Conservation (phyloP, 2,888 invertebrate genomes). For the Trachelus tabidus region DNA sequence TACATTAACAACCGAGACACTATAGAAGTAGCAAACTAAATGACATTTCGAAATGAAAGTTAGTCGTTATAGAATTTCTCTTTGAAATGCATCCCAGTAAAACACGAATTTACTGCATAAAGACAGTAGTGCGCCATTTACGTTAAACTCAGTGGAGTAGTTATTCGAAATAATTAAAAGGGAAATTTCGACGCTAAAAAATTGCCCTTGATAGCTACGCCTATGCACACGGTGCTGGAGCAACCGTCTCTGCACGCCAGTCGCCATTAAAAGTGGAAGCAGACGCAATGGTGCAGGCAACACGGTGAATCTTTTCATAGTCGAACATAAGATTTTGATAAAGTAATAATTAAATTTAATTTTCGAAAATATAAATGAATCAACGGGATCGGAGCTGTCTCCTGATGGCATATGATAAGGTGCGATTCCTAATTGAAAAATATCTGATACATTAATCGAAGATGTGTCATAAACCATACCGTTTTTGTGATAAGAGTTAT, state of each 20-base stretch:
- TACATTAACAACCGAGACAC: not conserved
- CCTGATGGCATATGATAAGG: no score
- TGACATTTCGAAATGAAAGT: not conserved
- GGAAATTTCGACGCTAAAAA: not conserved
- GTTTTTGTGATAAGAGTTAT: no score
- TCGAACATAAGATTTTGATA: not conserved
- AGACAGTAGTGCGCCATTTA: not conserved
- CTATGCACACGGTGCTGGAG: not conserved
- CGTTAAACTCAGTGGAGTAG: not conserved
- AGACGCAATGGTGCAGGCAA: not conserved
- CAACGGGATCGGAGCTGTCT: no score
- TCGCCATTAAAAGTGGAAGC: constrained; percentile 1
- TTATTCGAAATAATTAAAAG: not conserved
- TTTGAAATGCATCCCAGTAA: not conserved
- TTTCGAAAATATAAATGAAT: not conserved
- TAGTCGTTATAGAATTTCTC: not conserved
- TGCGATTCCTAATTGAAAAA: not conserved
- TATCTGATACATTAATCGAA: not conserved
- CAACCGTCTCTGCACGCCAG: not conserved
- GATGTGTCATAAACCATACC: no score
- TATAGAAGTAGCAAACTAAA: not conserved
- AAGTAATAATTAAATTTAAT: not conserved
- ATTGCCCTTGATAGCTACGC: not conserved
- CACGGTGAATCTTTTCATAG: not conserved
- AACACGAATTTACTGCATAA: not conserved